Evolutionary conservation across 2,113 vertebrate genomes (phyloP).

Genomic region (Oreochromis aureus): DNA sequence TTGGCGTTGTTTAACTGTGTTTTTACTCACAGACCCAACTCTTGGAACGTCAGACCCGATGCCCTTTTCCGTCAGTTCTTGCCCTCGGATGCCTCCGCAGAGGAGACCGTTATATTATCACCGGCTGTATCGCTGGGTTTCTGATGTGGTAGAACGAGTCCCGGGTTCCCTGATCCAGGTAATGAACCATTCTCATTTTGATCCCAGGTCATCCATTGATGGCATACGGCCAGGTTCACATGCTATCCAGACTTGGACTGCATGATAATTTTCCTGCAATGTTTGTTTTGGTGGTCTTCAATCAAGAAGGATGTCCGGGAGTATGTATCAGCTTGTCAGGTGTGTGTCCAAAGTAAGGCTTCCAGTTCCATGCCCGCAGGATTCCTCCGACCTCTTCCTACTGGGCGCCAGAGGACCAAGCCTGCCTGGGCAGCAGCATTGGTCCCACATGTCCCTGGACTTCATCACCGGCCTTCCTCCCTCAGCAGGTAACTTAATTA

Average conservation of each 20-base stretch:
- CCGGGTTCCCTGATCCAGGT: neutral
- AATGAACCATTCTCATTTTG: neutral
- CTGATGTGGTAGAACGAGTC: neutral
- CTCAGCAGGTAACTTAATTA: neutral
- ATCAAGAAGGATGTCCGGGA: neutral
- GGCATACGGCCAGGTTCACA: neutral
- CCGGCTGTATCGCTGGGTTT: fast-evolving
- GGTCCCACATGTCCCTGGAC: neutral
- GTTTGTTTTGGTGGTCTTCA: neutral
- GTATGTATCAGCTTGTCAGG: neutral
- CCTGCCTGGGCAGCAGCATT: neutral
- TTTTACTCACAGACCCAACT: neutral
- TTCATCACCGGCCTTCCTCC: neutral
- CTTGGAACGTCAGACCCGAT: neutral
- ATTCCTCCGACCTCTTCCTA: neutral
- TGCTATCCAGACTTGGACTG: neutral
- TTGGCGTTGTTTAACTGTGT: neutral
- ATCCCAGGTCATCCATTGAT: neutral
- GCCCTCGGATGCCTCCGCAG: neutral
- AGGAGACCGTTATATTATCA: neutral
- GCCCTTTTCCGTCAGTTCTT: neutral
- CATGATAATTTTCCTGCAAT: neutral
- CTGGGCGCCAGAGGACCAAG: neutral
- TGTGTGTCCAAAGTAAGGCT: neutral
- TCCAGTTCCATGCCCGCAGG: neutral